Evolutionary conservation across 2,888 invertebrate genomes (phyloP).

Genomic region (Leucophora obtusa): DNA sequence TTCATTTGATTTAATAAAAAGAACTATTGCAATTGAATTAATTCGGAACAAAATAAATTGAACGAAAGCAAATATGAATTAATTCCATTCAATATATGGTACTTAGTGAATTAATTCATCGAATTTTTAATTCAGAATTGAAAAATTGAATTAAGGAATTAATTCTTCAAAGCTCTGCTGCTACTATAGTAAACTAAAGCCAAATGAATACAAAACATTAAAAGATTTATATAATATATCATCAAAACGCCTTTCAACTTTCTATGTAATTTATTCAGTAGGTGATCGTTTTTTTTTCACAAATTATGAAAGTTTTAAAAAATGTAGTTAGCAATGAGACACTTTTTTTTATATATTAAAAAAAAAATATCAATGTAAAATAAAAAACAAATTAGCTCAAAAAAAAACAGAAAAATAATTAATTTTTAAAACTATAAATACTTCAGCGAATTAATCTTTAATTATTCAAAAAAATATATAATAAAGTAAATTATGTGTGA

Average conservation of each 20-base stretch:
- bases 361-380: neutral
- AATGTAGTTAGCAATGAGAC: slow-evolving; percentile 27
- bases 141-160: no score
- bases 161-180: no score
- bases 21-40: no score
- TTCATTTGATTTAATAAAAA: no score
- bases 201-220: neutral
- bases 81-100: no score
- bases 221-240: slow-evolving; percentile 11
- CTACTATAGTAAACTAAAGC: neutral
- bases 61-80: no score
- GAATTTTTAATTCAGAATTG: no score
- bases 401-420: neutral
- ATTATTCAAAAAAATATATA: neutral
- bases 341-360: slow-evolving; percentile 23
- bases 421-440: neutral
- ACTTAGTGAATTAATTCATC: no score
- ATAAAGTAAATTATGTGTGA: neutral
- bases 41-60: no score
- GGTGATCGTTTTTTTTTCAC: slow-evolving; percentile 26
- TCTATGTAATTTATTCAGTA: slow-evolving; percentile 33
- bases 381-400: slow-evolving; percentile 7
- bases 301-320: slow-evolving; percentile 21
- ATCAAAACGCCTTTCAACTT: slow-evolving; percentile 40
- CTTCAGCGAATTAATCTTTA: neutral